phyloP scores from a whole-genome alignment of 2,888 invertebrate genomes.

The Ommatoiulus sabulosus region DNA sequence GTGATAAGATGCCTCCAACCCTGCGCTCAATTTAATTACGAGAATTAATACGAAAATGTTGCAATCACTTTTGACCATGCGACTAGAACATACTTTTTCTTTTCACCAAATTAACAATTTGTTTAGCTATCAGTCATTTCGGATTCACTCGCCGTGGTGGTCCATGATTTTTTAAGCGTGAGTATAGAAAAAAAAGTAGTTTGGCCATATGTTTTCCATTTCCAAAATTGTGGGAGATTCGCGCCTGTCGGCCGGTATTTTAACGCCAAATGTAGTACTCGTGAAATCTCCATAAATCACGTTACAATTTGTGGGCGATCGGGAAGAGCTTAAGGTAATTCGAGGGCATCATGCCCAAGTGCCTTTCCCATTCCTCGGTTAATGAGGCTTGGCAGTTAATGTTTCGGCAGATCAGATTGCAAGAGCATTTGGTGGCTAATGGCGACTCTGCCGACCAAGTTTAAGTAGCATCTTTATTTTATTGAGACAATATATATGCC shows the following conservation, averaged over 20 bases:
- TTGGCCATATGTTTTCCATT: slow-evolving; percentile 35
- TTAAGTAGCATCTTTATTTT: slow-evolving; percentile 45
- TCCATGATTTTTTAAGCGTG: slow-evolving; percentile 2
- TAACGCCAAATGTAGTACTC: background rate
- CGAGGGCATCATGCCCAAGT: slow-evolving; percentile 53
- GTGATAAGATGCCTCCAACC: slow-evolving; percentile 7
- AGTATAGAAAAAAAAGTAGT: background rate
- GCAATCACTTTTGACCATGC: background rate
- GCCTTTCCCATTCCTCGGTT: slow-evolving; percentile 51
- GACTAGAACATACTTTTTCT: background rate
- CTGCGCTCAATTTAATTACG: slow-evolving; percentile 9
- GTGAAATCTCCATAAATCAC: slow-evolving; percentile 51
- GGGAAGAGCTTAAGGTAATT: slow-evolving; percentile 49
- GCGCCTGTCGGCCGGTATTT: background rate
- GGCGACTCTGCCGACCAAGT: background rate
- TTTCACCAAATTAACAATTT: slow-evolving; percentile 38
- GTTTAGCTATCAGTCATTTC: slow-evolving; percentile 6
- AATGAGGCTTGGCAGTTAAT: slow-evolving; percentile 53
- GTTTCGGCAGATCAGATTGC: slow-evolving; percentile 47
- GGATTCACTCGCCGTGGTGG: background rate
- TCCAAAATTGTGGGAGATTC: slow-evolving; percentile 23
- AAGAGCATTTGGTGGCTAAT: slow-evolving; percentile 48
- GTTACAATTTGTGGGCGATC: slow-evolving; percentile 47
- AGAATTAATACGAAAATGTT: slow-evolving; percentile 45
- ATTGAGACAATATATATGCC: slow-evolving; percentile 26